These are phyloP conservation scores for Lindbergichthys nudifrons DNA, from an alignment of 2,797 vertebrate genomes.

Conservation along the genomic window DNA sequence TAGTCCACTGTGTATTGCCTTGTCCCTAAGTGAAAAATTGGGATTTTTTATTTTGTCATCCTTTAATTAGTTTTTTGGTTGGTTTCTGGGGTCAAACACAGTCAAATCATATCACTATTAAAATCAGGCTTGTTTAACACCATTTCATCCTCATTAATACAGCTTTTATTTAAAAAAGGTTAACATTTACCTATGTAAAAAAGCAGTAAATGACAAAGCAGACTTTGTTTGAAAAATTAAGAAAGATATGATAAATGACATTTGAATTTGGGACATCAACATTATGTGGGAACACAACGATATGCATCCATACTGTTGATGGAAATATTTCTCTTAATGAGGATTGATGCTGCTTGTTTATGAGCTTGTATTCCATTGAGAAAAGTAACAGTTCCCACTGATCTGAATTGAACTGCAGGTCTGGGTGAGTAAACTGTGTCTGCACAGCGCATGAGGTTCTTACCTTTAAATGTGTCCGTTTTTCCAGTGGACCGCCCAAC, in stretches of 20 bases:
- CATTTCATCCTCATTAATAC: conserved; percentile 48
- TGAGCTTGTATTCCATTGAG: conserved; percentile 67
- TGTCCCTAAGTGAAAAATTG: not conserved
- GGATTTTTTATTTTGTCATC: not conserved
- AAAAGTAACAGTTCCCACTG: conserved; percentile 67
- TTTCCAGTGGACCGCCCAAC: conserved; percentile 77
- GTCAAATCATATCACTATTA: not conserved
- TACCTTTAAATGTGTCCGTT: conserved; percentile 77
- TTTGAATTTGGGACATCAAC: conserved; percentile 8
- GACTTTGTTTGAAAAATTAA: conserved; percentile 16
- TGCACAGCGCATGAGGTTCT: conserved; percentile 67
- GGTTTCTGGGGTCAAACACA: not conserved
- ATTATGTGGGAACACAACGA: conserved; percentile 6
- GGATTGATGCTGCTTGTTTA: conserved; percentile 70
- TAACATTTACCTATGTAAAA: conserved; percentile 33
- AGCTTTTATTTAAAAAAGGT: conserved; percentile 16
- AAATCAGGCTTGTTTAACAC: conserved; percentile 15
- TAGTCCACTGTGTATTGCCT: conserved; percentile 13
- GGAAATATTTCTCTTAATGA: conserved; percentile 53
- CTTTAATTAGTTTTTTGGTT: not conserved
- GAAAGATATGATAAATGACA: not conserved
- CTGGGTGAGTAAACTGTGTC: conserved; percentile 61
- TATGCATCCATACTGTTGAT: conserved; percentile 15
- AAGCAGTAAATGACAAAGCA: conserved; percentile 5
- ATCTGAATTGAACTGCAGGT: conserved; percentile 66